Percentiles rank a stretch among this genome's conserved stretches.
These are phyloP conservation scores for Matsumyia berberina DNA, from an alignment of 2,888 invertebrate genomes.

Conservation along the genomic window DNA sequence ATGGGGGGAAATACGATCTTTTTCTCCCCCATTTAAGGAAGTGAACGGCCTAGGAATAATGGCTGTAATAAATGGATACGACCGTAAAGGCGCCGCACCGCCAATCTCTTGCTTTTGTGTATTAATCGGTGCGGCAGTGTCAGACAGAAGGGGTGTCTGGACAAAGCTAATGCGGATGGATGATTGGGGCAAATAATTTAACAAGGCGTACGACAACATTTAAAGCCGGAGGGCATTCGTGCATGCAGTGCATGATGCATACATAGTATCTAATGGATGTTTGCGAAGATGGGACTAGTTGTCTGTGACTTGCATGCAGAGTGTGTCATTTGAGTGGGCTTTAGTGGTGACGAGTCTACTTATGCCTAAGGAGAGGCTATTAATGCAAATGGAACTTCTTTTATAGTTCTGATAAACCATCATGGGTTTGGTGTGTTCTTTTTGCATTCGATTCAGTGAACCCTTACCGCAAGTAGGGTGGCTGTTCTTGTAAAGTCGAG, in stretches of 20 bases:
- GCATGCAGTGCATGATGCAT: conserved; percentile 24
- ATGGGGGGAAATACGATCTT: conserved; percentile 63
- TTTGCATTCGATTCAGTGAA: too few relatives aligned
- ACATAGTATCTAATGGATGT: conserved; percentile 18
- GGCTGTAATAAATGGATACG: conserved; percentile 68
- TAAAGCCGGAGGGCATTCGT: conserved; percentile 18
- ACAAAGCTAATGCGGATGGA: conserved; percentile 24
- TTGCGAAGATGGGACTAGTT: conserved; percentile 35
- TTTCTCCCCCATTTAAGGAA: conserved; percentile 71
- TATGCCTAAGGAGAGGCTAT: too few relatives aligned
- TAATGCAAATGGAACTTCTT: too few relatives aligned
- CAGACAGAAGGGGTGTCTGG: conserved; percentile 62
- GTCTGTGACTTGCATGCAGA: conserved; percentile 40
- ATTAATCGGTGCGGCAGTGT: conserved; percentile 57
- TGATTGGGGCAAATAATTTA: conserved; percentile 35
- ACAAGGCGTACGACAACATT: conserved; percentile 36
- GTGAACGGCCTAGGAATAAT: conserved; percentile 66
- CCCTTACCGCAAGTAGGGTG: too few relatives aligned
- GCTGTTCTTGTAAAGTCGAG: too few relatives aligned
- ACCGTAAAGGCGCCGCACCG: conserved; percentile 67
- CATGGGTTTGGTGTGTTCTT: too few relatives aligned
- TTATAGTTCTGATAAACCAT: too few relatives aligned
- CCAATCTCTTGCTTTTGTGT: conserved; percentile 50
- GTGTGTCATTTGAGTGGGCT: conserved; percentile 12
- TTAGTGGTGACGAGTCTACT: too few relatives aligned